Evolutionary conservation across 2,797 vertebrate species (phyloP).

Genomic region (Morelia viridis): DNA sequence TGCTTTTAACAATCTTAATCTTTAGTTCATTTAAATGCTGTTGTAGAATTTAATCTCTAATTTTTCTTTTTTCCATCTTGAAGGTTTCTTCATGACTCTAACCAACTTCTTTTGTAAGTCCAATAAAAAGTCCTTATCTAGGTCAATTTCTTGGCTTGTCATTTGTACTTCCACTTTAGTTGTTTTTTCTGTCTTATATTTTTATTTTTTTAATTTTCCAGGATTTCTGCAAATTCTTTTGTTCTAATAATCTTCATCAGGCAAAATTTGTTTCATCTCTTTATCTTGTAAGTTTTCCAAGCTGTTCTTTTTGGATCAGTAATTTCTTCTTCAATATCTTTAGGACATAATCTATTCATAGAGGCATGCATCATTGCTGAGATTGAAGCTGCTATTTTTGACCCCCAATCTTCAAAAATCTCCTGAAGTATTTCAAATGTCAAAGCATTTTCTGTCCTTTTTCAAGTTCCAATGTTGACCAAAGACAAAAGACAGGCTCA

Average conservation of each 20-base stretch:
- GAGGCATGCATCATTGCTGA: not conserved
- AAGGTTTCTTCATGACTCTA: not conserved
- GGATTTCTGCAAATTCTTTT: not conserved
- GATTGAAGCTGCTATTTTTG: not conserved
- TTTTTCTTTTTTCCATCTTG: not conserved
- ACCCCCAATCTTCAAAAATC: not conserved
- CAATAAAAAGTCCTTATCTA: too few species aligned
- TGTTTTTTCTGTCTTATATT: not conserved
- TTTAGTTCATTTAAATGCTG: not conserved
- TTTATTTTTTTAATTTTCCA: not conserved
- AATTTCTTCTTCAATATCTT: not conserved
- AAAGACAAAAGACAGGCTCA: too few species aligned
- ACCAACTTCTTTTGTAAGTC: not conserved
- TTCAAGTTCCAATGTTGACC: too few species aligned
- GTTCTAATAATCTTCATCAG: not conserved
- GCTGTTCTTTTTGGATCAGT: not conserved
- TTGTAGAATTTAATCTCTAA: not conserved
- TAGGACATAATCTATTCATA: not conserved
- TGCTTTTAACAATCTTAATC: not conserved
- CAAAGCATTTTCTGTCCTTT: not conserved
- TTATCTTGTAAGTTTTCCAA: not conserved
- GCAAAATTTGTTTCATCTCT: not conserved
- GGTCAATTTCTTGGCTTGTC: not conserved
- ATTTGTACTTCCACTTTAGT: not conserved
- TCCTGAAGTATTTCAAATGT: not conserved